Conservation (phyloP, 2,888 invertebrate genomes). For the Oxystoma pomonae region DNA sequence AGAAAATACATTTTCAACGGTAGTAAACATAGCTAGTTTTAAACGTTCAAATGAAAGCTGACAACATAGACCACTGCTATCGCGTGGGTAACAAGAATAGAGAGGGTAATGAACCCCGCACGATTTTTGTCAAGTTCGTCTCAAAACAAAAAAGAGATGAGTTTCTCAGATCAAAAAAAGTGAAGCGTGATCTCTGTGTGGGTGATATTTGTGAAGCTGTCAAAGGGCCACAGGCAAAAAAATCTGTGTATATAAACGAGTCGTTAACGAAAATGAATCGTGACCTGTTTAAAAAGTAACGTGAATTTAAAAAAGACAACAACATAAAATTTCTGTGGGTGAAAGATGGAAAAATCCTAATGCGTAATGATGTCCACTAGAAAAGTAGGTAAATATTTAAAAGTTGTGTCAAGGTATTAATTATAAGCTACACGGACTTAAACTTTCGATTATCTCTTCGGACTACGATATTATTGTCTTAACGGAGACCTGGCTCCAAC, state of each 20-base stretch:
- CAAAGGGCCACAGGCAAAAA: background rate
- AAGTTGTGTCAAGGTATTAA: background rate
- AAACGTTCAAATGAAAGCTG: background rate
- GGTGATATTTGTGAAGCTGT: background rate
- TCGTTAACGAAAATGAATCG: background rate
- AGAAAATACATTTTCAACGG: constrained; percentile 4
- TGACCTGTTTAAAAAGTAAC: background rate
- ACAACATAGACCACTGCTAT: background rate
- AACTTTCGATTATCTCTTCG: background rate
- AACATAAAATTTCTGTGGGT: background rate
- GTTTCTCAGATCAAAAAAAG: background rate
- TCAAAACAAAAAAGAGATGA: background rate
- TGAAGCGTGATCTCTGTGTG: background rate
- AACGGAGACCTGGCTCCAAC: background rate
- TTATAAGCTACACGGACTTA: background rate
- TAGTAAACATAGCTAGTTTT: background rate
- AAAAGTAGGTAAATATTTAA: background rate
- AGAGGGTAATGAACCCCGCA: background rate
- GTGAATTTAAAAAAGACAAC: background rate
- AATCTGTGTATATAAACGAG: background rate
- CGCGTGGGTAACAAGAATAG: background rate
- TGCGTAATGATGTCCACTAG: background rate
- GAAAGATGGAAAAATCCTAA: background rate
- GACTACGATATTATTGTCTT: background rate
- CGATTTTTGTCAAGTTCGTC: background rate